These are phyloP conservation scores for Eriocheir sinensis DNA, from an alignment of 1,140 invertebrate genomes.

Conservation along the genomic window DNA sequence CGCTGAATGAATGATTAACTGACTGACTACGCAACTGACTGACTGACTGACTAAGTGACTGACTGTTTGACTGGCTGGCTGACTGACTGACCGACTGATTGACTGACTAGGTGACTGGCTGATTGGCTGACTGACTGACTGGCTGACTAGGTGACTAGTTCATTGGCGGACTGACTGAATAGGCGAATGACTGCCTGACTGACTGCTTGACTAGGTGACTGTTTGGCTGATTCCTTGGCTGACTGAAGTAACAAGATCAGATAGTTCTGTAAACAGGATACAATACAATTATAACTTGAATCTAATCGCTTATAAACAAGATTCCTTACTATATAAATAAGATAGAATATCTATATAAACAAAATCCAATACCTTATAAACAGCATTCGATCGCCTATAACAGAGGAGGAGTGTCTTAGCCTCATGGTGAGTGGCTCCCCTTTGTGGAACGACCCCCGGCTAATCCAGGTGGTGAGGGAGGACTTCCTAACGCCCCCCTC, in stretches of 20 bases:
- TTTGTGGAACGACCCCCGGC: conserved; percentile 28
- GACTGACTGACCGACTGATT: not conserved
- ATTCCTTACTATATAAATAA: not conserved
- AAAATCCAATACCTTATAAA: not conserved
- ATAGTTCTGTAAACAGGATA: not conserved
- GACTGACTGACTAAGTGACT: not conserved
- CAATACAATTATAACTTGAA: not conserved
- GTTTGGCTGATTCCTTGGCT: too few species aligned
- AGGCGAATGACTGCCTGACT: too few species aligned
- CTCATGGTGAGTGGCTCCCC: conserved; percentile 1
- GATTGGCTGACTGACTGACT: not conserved
- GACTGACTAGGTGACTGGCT: not conserved
- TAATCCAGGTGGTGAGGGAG: conserved; percentile 47
- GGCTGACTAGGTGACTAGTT: too few species aligned
- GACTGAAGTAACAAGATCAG: not conserved
- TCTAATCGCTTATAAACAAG: not conserved
- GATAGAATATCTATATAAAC: not conserved
- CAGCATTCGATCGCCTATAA: not conserved
- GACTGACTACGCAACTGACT: not conserved
- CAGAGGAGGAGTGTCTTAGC: conserved; percentile 24
- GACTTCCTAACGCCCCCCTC: conserved; percentile 44
- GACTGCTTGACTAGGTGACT: too few species aligned
- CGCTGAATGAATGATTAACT: not conserved
- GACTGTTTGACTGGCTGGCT: too few species aligned
- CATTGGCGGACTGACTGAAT: too few species aligned